A percentile compares a stretch with the other conserved stretches of the same genome.
Evolutionary conservation across 1,140 invertebrate genomes (phyloP).

Genomic region (Galleria mellonella): DNA sequence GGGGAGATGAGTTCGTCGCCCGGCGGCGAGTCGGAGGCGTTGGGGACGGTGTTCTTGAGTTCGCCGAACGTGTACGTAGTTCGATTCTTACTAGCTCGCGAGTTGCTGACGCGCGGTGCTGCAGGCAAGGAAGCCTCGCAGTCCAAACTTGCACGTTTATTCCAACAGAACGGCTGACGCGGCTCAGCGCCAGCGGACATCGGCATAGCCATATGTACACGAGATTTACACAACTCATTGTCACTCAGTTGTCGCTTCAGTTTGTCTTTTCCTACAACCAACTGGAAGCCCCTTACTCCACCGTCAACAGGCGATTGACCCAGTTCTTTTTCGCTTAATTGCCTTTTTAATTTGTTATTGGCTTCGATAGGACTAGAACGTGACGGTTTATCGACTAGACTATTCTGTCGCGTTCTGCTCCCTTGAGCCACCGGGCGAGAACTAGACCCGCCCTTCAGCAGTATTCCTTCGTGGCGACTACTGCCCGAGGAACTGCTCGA

Average conservation of each 20-base stretch:
- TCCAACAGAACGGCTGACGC: conserved; percentile 42
- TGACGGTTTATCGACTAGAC: conserved; percentile 34
- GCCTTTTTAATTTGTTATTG: conserved; percentile 31
- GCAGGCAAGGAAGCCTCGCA: conserved; percentile 27
- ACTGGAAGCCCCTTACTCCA: conserved; percentile 40
- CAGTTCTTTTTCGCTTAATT: conserved; percentile 43
- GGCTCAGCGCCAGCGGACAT: conserved; percentile 58
- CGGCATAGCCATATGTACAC: conserved; percentile 48
- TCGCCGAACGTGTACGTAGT: conserved; percentile 56
- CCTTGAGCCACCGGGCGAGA: conserved; percentile 8
- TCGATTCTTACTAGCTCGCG: conserved; percentile 19
- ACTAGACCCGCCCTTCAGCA: conserved; percentile 11
- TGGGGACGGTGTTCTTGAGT: conserved; percentile 53
- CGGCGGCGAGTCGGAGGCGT: conserved; percentile 28
- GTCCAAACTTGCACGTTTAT: conserved; percentile 35
- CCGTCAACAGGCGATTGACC: conserved; percentile 16
- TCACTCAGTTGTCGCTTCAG: conserved; percentile 53
- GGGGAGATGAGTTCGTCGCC: conserved; percentile 36
- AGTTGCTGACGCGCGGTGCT: background rate
- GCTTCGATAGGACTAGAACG: conserved; percentile 20
- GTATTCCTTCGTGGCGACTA: conserved; percentile 20
- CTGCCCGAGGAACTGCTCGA: conserved; percentile 46
- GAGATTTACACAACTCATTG: conserved; percentile 42
- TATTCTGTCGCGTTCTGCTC: conserved; percentile 34
- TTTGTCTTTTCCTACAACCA: conserved; percentile 55